phyloP scores from a whole-genome alignment of 2,888 invertebrate species.

The Callimorpha dominula region DNA sequence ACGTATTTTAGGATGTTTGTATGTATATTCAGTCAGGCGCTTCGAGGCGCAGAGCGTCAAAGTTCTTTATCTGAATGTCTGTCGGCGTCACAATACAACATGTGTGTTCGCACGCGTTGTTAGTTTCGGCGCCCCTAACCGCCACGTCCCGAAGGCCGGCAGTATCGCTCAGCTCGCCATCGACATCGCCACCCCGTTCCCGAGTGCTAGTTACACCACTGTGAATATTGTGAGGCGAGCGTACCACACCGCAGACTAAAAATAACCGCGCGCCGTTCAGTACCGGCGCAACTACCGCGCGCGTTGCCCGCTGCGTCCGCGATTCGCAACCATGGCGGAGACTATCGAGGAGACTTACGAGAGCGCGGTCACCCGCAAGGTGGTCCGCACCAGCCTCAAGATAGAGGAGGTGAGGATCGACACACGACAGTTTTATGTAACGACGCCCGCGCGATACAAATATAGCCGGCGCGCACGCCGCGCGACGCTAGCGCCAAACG shows the following conservation, averaged over 20 bases:
- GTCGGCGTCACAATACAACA: conserved; percentile 43
- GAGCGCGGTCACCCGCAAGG: conserved; percentile 90
- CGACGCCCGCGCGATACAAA: conserved; percentile 77
- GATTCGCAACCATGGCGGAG: conserved; percentile 88
- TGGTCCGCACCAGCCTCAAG: conserved; percentile 90
- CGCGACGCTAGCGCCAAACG: conserved; percentile 64
- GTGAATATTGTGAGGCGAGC: conserved; percentile 52
- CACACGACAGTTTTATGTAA: conserved; percentile 80
- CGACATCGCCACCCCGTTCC: conserved; percentile 63
- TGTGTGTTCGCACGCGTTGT: conserved; percentile 30
- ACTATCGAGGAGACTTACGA: conserved; percentile 90
- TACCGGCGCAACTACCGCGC: conserved; percentile 83
- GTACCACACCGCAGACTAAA: conserved; percentile 79
- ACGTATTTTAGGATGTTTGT: conserved; percentile 13
- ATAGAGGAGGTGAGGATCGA: conserved; percentile 90
- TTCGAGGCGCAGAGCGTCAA: conserved; percentile 28
- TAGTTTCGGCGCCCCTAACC: conserved; percentile 40
- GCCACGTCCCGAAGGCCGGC: conserved; percentile 43
- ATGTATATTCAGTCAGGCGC: conserved; percentile 14
- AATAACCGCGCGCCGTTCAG: conserved; percentile 81
- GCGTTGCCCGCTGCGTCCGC: conserved; percentile 83
- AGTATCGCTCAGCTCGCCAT: conserved; percentile 52
- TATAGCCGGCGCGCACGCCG: conserved; percentile 69
- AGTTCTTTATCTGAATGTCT: conserved; percentile 39
- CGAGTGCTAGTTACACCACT: conserved; percentile 54